phyloP scores from a whole-genome alignment of 2,113 vertebrate species.

The Suncus etruscus region DNA sequence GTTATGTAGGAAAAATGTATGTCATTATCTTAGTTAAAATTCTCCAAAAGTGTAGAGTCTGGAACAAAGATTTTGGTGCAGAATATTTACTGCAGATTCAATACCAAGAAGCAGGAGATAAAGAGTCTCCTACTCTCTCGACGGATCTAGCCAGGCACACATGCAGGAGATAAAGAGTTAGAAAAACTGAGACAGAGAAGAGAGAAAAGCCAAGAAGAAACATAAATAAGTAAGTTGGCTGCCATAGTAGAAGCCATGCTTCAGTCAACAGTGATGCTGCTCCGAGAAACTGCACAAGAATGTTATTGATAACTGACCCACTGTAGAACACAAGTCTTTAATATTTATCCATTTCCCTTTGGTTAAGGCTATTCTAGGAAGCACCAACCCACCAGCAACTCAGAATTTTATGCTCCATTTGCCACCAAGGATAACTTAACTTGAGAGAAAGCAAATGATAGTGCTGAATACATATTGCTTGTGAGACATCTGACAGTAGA shows the following conservation, averaged over 20 bases:
- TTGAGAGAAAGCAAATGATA: neutral
- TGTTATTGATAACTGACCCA: neutral
- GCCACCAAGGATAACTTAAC: neutral
- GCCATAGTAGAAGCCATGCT: neutral
- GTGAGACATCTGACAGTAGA: too few relatives aligned
- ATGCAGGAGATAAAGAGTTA: neutral
- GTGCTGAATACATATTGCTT: too few relatives aligned
- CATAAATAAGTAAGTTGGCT: neutral
- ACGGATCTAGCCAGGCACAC: too few relatives aligned
- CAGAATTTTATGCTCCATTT: neutral
- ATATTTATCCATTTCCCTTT: neutral
- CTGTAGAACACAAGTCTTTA: neutral
- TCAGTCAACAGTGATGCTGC: neutral
- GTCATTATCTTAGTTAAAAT: neutral
- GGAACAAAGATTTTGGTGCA: neutral
- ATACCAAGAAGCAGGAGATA: neutral
- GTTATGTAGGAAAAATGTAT: neutral
- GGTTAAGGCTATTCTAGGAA: neutral
- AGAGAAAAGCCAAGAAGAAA: neutral
- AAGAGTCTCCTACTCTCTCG: too few relatives aligned
- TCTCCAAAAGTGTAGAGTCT: neutral
- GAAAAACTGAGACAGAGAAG: neutral
- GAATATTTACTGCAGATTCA: neutral
- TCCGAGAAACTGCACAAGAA: neutral
- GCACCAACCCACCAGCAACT: neutral